A percentile compares a stretch with the other conserved stretches of the same genome.
phyloP scores from a whole-genome alignment of 2,797 vertebrate genomes.

The Oreortyx pictus region DNA sequence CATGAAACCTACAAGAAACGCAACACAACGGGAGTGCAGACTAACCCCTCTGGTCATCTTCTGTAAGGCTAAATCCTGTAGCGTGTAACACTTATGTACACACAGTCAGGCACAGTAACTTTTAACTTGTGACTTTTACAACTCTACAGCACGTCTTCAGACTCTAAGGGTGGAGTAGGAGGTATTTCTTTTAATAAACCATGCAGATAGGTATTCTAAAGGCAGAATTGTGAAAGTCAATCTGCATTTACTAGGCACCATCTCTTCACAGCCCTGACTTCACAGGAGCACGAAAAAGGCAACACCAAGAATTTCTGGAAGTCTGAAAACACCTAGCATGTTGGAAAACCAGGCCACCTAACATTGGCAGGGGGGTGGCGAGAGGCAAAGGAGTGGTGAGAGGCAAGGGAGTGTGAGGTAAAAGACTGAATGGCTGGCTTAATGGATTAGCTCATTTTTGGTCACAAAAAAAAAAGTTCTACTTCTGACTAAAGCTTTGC shows the following conservation, averaged over 20 bases:
- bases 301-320: background rate
- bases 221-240: background rate
- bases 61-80: background rate
- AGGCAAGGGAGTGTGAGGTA: background rate
- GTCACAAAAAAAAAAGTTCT: background rate
- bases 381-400: background rate
- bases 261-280: background rate
- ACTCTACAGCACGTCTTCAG: background rate
- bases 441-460: background rate
- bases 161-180: background rate
- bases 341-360: background rate
- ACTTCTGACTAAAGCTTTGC: background rate
- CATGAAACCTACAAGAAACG: background rate
- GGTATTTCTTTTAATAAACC: background rate
- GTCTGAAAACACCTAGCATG: accelerated
- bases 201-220: background rate
- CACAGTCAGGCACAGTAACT: background rate
- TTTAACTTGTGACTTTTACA: background rate
- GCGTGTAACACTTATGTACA: background rate
- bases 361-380: background rate
- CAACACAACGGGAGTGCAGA: accelerated
- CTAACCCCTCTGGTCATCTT: background rate
- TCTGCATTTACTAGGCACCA: background rate
- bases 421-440: background rate
- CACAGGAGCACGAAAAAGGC: background rate